Conservation (phyloP, 2,113 vertebrate genomes). For the Boleophthalmus pectinirostris region DNA sequence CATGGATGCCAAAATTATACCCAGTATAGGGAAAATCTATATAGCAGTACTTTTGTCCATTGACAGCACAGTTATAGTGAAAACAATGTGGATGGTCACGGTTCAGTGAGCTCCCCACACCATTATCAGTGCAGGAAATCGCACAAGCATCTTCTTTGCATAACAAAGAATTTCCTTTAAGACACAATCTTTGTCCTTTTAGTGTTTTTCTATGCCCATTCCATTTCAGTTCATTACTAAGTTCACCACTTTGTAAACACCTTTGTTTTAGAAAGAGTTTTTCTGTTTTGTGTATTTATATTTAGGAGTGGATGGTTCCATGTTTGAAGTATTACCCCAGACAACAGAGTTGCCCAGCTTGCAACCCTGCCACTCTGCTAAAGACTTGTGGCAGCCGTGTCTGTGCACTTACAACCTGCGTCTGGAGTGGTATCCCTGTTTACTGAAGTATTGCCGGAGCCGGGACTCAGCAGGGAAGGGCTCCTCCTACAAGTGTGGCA, state of each 20-base stretch:
- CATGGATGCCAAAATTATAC: slow-evolving; percentile 32
- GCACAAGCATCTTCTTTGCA: slow-evolving; percentile 61
- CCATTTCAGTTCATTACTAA: slow-evolving; percentile 6
- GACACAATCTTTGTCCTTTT: slow-evolving; percentile 23
- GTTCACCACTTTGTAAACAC: not conserved
- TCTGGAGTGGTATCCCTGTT: slow-evolving; percentile 96
- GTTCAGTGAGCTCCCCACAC: slow-evolving; percentile 42
- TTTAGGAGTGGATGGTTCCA: slow-evolving; percentile 86
- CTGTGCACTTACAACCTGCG: slow-evolving; percentile 87
- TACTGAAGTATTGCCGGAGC: slow-evolving; percentile 93
- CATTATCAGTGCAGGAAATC: slow-evolving; percentile 56
- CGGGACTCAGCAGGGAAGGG: slow-evolving; percentile 80
- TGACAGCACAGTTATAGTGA: slow-evolving; percentile 55
- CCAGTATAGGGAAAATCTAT: slow-evolving; percentile 52
- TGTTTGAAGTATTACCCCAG: slow-evolving; percentile 87
- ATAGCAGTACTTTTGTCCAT: slow-evolving; percentile 49
- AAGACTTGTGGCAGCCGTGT: slow-evolving; percentile 86
- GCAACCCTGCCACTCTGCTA: slow-evolving; percentile 78
- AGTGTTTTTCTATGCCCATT: slow-evolving; percentile 38
- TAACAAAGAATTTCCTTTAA: slow-evolving; percentile 63
- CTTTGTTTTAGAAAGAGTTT: slow-evolving; percentile 35
- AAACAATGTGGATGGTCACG: slow-evolving; percentile 67
- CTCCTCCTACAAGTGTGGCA: slow-evolving; percentile 94
- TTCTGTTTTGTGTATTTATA: slow-evolving; percentile 2
- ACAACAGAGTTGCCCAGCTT: slow-evolving; percentile 69